Base-by-base conservation (phyloP, 2,888 invertebrate genomes). In the Watsonalla binaria region DNA sequence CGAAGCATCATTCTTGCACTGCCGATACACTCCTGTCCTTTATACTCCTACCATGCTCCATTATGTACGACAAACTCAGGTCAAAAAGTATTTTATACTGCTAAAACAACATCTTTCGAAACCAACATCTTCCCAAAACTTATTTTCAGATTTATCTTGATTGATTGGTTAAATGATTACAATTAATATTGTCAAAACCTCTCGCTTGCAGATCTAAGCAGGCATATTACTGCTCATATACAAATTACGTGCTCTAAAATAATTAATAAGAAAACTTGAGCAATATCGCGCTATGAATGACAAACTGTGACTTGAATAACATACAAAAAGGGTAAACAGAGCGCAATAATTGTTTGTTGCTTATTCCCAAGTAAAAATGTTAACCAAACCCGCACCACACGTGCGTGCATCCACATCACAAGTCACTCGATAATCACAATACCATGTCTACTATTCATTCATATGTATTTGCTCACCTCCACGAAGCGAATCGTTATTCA, bases 381-480 rank as follows among this genome's bases (percentile, higher is more conserved):
- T 42, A 42, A 11, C 42, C 60, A 63, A 72, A 70, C 66, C 60
- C 60, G 63, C 64, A 59, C 67, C 79, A 81, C 88, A 88, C 88
- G 88, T 89, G 87, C 86, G 88, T 89, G 86, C 80, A 79, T 46
- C 59, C 24, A 50, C 49, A 52, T 57, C 55, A 54, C 45, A 45
- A 61, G 56, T 65, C 60, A 60, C 54, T 51, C 69, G 54, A 63
- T 56, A 55, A 58, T 68, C 70, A 81, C 81, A 84, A 83, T 78
- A 78, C 77, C 70, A 68, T 59, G 63, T 72, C 63, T 68, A 73
- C 53, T 60, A 72, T 71, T 77, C 76, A 82, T 24, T 24, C 84
- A 82, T 79, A 81, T 64, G 58, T 82, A 78, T 86, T 84, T 83
- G 76, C 82, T 78, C 79, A 76, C 67, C 70, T 64, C 65, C 60